Base-by-base conservation (phyloP, 35 echinoderm and acorn worm genomes). In the Apostichopus japonicus region DNA sequence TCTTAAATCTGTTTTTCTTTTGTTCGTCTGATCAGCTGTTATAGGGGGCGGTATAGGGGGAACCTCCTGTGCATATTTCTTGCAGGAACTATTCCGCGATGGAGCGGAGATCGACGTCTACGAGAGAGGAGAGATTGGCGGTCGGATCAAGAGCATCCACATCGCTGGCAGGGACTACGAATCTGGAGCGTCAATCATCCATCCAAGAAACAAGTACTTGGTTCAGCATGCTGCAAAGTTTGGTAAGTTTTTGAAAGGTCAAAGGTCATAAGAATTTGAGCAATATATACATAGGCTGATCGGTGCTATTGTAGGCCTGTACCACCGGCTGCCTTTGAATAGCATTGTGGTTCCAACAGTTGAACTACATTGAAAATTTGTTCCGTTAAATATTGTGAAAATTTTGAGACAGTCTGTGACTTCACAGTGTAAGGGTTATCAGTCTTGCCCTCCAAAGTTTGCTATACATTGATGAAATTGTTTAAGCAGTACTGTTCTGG, bases 41-140 rank as follows among this genome's bases (percentile, higher is more conserved):
- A 81, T 98, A 61, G 97, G 95, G n/a, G 93, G 93, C 22, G 95
- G 97, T 52, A 93, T 96, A 27, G 92, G 97, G 7, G 97, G 97
- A 0, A 94, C 97, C 44, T 98, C 97, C 17, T 83, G 86, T 79
- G 57, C 93, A 1, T 93, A 93, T 54, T 96, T 91, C 78, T 77
- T 98, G 24, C 71, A 87, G 5, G 59, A 98, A 13, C 51, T 91
- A 16, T 94, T 98, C 80, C 94, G 97, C 33, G 72, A 87, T 17
- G 25, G 57, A 73, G 94, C 93, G 19, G 11, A 77, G 62, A 91
- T 98, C 21, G 92, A 89, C 17, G 70, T 98, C 5, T 98, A 94
- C 61, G 94, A 98, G 51, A 56, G 58, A 70, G 77, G 77, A 5
- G 59, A 52, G 23, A 87, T 98, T 6, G 97, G 97, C 22, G 97